Conservation (phyloP, 1,140 invertebrate genomes). For the Drosophila rhopaloa region DNA sequence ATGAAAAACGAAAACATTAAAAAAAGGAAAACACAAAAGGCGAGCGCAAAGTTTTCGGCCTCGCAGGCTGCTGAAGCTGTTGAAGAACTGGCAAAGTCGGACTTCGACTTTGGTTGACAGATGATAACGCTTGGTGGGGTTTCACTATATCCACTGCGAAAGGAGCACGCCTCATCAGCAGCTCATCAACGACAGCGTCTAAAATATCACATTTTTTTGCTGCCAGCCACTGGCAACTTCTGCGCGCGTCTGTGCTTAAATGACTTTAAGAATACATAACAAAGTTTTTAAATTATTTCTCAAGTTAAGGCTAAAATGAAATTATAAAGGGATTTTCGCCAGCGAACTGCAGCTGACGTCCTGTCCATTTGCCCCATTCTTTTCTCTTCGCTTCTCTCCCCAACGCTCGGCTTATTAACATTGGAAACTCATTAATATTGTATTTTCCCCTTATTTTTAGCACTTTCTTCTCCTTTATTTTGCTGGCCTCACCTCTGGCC, state of each 20-base stretch:
- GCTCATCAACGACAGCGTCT: conserved; percentile 71
- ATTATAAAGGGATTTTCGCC: conserved; percentile 75
- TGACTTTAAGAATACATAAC: conserved; percentile 81
- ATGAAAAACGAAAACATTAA: conserved; percentile 39
- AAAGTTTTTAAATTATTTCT: conserved; percentile 81
- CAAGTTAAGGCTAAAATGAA: conserved; percentile 75
- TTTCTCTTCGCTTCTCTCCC: conserved; percentile 3
- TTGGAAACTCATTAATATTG: conserved; percentile 82
- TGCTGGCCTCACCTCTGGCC: conserved; percentile 4
- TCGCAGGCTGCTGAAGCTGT: conserved; percentile 30
- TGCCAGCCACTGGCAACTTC: conserved; percentile 18
- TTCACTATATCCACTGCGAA: conserved; percentile 2
- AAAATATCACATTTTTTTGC: conserved; percentile 50
- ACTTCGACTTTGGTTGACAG: conserved; percentile 54
- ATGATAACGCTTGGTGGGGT: conserved; percentile 19
- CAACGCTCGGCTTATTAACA: conserved; percentile 69
- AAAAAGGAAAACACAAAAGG: conserved; percentile 49
- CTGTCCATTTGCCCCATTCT: conserved; percentile 7
- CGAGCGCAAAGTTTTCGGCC: conserved; percentile 64
- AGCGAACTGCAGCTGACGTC: conserved; percentile 71
- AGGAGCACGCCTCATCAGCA: conserved; percentile 64
- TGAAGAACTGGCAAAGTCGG: conserved; percentile 54
- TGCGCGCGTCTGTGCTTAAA: conserved; percentile 48
- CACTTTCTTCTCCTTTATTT: conserved; percentile 6
- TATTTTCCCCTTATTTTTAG: conserved; percentile 38